These are phyloP conservation scores for Temnothorax rugatulus DNA, from an alignment of 2,888 invertebrate genomes.

Conservation along the genomic window DNA sequence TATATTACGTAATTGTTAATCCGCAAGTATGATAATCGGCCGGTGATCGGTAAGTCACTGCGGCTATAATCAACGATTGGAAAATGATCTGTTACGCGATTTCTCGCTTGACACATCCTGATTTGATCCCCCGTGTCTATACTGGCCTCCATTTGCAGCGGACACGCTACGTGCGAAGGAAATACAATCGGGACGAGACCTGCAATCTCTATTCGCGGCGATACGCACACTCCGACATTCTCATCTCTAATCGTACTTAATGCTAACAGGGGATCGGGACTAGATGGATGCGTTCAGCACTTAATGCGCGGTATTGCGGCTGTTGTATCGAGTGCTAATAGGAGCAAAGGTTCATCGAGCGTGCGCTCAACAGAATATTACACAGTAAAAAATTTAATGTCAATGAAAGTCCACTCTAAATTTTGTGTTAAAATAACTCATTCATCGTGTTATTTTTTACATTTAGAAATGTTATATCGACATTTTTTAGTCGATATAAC, in stretches of 20 bases:
- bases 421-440: too few relatives aligned
- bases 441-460: too few relatives aligned
- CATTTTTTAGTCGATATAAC: too few relatives aligned
- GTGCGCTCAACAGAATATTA: not conserved
- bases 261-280: constrained; percentile 1
- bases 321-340: not conserved
- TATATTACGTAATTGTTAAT: constrained; percentile 40
- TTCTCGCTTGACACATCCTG: not conserved
- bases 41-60: not conserved
- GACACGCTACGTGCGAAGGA: not conserved
- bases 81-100: not conserved
- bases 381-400: too few relatives aligned
- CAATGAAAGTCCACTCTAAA: too few relatives aligned
- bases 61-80: not conserved
- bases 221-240: not conserved
- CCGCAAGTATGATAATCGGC: not conserved
- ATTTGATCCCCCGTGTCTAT: not conserved
- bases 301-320: constrained; percentile 21
- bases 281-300: not conserved
- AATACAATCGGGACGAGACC: not conserved
- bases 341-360: not conserved
- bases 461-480: too few relatives aligned
- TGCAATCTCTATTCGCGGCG: not conserved
- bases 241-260: constrained; percentile 25
- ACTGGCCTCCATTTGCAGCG: not conserved